Base-by-base conservation (phyloP, 1,140 invertebrate species). In the Homalodisca vitripennis region DNA sequence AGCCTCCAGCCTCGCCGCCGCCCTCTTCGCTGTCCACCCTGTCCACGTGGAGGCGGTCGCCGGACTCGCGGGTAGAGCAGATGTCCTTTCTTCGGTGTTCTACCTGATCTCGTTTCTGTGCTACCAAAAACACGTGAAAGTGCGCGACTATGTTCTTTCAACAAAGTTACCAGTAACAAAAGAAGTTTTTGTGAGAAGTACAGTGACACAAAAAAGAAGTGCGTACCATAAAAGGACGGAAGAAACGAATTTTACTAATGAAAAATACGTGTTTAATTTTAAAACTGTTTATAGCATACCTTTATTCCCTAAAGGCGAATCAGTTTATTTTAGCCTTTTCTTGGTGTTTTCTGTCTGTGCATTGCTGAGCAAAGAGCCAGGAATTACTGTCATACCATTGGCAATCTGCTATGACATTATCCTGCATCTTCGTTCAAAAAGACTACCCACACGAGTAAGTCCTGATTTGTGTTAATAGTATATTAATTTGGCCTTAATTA, bases 1-100 rank as follows among this genome's bases (percentile, higher is more conserved):
- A n/a, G 53, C 53, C 10, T 85, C 90, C n/a, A 86, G 89, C 64
- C 83, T 94, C n/a, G 87, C 95, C 0, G 93, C 95, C 1, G 79
- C 96, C 1, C 83, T 96, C 27, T 99, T 98, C 82, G 95, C 97
- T 32, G 89, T 93, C 0, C 97, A 98, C 83, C 97, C 97, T 17
- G 89, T 99, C 73, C 97, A 99, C 80, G 93, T 92, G 32, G 97
- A 98, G 82, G 94, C 95, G 0, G 95, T 98, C 10, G 94, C 95
- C 14, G 95, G 95, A n/a, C 88, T 98, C 57, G 96, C 98, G 10
- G 97, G 97, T 10, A 84, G 95, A 74, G 97, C 97, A 3, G 97
- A 99, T 81, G 82, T 98, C 22, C 87, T 95, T 10, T 93, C 94
- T 24, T 94, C 93, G 76, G 89, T 97, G 71, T 92, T 98, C 80